phyloP scores from a whole-genome alignment of 1,140 invertebrate species.

The Oscheius sp. region DNA sequence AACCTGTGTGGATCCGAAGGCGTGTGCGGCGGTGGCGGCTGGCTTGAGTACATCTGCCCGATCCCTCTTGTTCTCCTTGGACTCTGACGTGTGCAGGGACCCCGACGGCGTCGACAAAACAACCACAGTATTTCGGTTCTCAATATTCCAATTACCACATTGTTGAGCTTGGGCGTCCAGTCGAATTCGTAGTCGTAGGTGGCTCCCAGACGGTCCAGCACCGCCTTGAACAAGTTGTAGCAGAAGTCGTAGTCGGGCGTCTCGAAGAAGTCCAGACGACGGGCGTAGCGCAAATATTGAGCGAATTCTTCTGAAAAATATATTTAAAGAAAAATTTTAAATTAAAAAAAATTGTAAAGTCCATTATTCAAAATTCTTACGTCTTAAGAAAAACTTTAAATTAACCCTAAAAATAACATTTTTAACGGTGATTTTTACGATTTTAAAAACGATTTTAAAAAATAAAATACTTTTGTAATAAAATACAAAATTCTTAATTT shows the following conservation, averaged over 20 bases:
- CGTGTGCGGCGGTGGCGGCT: slow-evolving; percentile 1
- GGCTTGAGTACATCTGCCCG: slow-evolving; percentile 18
- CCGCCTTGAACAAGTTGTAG: slow-evolving; percentile 56
- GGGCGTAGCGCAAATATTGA: slow-evolving; percentile 92
- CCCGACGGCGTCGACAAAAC: slow-evolving; percentile 57
- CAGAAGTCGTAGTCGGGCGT: slow-evolving; percentile 97
- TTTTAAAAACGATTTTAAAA: too few species aligned
- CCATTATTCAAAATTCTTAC: background rate
- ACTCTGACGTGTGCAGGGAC: slow-evolving; percentile 49
- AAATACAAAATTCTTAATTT: too few species aligned
- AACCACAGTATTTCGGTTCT: background rate
- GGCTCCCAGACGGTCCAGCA: slow-evolving; percentile 53
- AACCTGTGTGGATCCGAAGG: slow-evolving; percentile 29
- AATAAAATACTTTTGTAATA: too few species aligned
- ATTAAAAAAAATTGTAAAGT: background rate
- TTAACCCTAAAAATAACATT: too few species aligned
- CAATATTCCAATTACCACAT: slow-evolving; percentile 43
- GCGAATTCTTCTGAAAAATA: slow-evolving; percentile 71
- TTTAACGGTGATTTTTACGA: too few species aligned
- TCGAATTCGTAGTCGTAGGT: slow-evolving; percentile 61
- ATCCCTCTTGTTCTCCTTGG: slow-evolving; percentile 24
- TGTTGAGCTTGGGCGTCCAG: slow-evolving; percentile 60
- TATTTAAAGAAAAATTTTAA: slow-evolving; percentile 16
- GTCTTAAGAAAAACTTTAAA: background rate
- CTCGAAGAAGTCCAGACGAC: slow-evolving; percentile 97